These are phyloP conservation scores for Cybosia mesomella DNA, from an alignment of 2,888 invertebrate species.

Conservation along the genomic window DNA sequence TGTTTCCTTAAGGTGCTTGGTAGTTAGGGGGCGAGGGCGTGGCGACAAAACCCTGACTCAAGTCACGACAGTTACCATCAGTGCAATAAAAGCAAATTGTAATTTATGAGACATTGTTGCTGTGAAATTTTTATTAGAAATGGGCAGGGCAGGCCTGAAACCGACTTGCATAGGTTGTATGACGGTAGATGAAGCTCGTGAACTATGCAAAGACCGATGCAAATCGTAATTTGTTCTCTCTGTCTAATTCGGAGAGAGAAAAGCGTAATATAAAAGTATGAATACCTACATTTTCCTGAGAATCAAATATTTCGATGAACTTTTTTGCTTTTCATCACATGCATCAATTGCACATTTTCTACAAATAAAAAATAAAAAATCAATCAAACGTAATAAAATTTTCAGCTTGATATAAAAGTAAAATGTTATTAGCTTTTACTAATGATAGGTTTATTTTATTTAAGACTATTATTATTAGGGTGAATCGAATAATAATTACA, in stretches of 20 bases:
- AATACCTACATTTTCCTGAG: neutral
- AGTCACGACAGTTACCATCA: conserved; percentile 47
- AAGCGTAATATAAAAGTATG: neutral
- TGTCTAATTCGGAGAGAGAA: neutral
- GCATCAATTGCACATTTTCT: neutral
- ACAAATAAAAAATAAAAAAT: neutral
- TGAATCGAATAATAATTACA: neutral
- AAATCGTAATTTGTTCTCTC: neutral
- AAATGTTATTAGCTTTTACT: neutral
- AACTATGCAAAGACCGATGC: neutral
- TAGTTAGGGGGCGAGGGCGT: conserved; percentile 51
- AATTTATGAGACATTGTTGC: conserved; percentile 27
- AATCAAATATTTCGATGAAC: neutral
- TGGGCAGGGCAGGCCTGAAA: too few relatives aligned
- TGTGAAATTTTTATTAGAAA: conserved; percentile 13
- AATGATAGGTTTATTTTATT: neutral
- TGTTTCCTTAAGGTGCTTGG: conserved; percentile 45
- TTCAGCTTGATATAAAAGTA: neutral
- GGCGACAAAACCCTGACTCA: conserved; percentile 54
- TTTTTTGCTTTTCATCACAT: too few relatives aligned
- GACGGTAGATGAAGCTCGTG: neutral
- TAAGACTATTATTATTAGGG: neutral
- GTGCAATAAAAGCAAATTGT: conserved; percentile 40
- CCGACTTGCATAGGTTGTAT: neutral
- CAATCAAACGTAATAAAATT: neutral